Evolutionary conservation across 2,797 vertebrate species (phyloP).

Genomic region (Cryptoblepharus egeriae): DNA sequence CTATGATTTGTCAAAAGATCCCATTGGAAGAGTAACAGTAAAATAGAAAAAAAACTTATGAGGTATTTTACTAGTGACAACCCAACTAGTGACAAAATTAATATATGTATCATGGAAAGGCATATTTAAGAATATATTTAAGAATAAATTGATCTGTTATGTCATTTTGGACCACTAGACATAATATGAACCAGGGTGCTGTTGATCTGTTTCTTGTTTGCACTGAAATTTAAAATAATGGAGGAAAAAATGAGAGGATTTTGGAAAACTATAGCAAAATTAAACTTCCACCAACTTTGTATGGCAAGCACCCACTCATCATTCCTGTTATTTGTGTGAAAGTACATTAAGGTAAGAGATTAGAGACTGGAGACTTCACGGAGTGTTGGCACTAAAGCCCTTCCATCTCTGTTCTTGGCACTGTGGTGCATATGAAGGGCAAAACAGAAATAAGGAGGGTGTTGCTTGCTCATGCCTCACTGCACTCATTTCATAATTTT

Average conservation of each 20-base stretch:
- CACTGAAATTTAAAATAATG: not conserved
- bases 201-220: not conserved
- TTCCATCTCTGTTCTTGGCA: not conserved
- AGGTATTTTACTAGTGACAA: not conserved
- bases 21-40: not conserved
- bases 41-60: not conserved
- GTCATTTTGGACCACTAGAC: not conserved
- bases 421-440: not conserved
- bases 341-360: not conserved
- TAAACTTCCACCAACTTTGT: not conserved
- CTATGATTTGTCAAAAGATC: no score
- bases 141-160: not conserved
- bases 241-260: no score
- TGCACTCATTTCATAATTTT: not conserved
- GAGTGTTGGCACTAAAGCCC: not conserved
- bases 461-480: not conserved
- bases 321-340: not conserved
- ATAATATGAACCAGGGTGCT: not conserved
- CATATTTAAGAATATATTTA: not conserved
- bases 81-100: no score
- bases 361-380: not conserved
- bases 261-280: not conserved
- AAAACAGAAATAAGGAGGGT: slow-evolving; percentile 24
- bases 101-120: not conserved
- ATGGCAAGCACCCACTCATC: not conserved